phyloP scores from a whole-genome alignment of 2,113 vertebrate species.

The Bos indicus region DNA sequence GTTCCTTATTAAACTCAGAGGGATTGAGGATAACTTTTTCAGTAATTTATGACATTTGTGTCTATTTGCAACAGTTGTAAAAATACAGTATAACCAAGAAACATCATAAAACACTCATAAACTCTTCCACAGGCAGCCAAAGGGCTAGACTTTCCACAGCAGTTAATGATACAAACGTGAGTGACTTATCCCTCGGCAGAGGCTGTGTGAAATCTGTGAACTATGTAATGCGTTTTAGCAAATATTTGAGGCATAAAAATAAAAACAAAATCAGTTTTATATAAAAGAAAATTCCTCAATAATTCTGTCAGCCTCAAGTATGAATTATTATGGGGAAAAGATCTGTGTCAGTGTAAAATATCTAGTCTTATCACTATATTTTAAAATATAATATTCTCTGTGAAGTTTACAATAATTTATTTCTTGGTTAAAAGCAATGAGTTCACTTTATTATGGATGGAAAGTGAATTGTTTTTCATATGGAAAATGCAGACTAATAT shows the following conservation, averaged over 20 bases:
- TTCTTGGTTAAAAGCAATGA: neutral
- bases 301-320: neutral
- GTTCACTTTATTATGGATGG: neutral
- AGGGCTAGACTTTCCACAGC: slow-evolving; percentile 65
- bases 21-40: slow-evolving; percentile 67
- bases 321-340: neutral
- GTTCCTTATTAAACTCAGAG: slow-evolving; percentile 75
- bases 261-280: slow-evolving; percentile 60
- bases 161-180: slow-evolving; percentile 66
- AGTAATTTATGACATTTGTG: slow-evolving; percentile 77
- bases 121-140: slow-evolving; percentile 68
- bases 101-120: slow-evolving; percentile 77
- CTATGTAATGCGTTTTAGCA: slow-evolving; percentile 50
- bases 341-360: neutral
- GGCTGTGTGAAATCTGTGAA: slow-evolving; percentile 56
- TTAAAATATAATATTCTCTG: slow-evolving; percentile 17
- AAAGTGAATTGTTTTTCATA: neutral
- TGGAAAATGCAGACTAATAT: neutral
- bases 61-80: slow-evolving; percentile 80
- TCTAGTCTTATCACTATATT: neutral
- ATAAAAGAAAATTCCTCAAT: neutral
- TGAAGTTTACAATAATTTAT: neutral
- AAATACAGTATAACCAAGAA: slow-evolving; percentile 79
- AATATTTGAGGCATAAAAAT: slow-evolving; percentile 62
- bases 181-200: slow-evolving; percentile 45